phyloP scores from a whole-genome alignment of 2,113 vertebrate species.

The Pseudorasbora parva region DNA sequence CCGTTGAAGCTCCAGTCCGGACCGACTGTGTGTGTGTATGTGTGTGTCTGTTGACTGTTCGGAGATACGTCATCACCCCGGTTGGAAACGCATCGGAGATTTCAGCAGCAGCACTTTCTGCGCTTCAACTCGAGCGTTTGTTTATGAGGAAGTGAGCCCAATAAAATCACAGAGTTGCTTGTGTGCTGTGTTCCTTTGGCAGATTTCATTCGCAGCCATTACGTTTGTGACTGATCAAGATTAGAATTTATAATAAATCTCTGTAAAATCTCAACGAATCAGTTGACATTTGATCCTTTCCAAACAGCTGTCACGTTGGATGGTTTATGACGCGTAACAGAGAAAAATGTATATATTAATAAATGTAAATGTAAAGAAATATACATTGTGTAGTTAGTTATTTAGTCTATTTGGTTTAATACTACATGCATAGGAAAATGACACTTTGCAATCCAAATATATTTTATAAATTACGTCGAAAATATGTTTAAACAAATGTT shows the following conservation, averaged over 20 bases:
- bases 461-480: not conserved
- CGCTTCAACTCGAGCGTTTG: not conserved
- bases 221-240: too few species aligned
- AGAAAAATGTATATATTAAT: not conserved
- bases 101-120: constrained; percentile 45
- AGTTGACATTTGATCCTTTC: not conserved
- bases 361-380: not conserved
- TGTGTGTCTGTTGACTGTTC: constrained; percentile 75
- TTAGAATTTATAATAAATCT: not conserved
- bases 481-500: not conserved
- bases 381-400: not conserved
- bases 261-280: not conserved
- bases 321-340: not conserved
- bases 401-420: not conserved
- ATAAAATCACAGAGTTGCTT: not conserved
- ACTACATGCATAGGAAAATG: not conserved
- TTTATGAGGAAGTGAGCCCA: not conserved
- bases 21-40: constrained; percentile 69
- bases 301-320: constrained; percentile 24
- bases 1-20: constrained; percentile 5
- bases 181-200: too few species aligned
- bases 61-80: constrained; percentile 66
- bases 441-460: not conserved
- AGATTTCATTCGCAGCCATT: not conserved
- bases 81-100: not conserved